Percentiles rank a stretch among this genome's conserved stretches.
These are phyloP conservation scores for Melolontha melolontha DNA, from an alignment of 2,888 invertebrate species.

Conservation along the genomic window DNA sequence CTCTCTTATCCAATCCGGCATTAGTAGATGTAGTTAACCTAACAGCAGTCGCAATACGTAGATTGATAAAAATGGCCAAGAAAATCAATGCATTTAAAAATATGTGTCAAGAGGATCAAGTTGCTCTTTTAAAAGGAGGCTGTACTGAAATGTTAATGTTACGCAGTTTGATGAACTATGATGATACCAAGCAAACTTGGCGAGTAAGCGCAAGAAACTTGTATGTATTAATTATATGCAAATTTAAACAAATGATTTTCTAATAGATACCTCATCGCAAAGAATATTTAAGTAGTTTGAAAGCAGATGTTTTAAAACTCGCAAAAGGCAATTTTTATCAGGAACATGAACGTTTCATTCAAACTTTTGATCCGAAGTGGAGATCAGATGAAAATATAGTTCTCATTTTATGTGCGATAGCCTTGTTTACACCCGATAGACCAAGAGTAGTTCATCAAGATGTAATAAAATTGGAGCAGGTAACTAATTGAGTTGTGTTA, in stretches of 20 bases:
- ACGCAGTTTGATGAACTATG: constrained; percentile 92
- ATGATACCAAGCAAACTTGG: constrained; percentile 91
- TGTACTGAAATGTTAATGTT: constrained; percentile 97
- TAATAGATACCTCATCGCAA: constrained; percentile 81
- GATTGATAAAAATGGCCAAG: constrained; percentile 87
- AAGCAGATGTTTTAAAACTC: constrained; percentile 90
- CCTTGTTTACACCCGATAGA: constrained; percentile 88
- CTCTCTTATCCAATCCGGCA: constrained; percentile 71
- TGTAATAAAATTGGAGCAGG: constrained; percentile 88
- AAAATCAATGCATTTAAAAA: constrained; percentile 90
- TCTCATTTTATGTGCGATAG: constrained; percentile 90
- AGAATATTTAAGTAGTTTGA: constrained; percentile 81
- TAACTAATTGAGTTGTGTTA: constrained; percentile 56
- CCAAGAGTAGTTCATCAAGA: constrained; percentile 84
- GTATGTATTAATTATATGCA: constrained; percentile 8
- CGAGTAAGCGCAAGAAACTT: constrained; percentile 69
- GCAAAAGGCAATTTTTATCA: constrained; percentile 91
- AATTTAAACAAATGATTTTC: constrained; percentile 18
- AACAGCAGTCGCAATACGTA: constrained; percentile 90
- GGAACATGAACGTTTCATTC: constrained; percentile 86
- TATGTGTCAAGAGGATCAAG: constrained; percentile 95
- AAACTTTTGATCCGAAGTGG: constrained; percentile 88
- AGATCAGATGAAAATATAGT: constrained; percentile 90
- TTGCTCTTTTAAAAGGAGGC: constrained; percentile 88
- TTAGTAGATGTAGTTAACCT: constrained; percentile 88